Percentiles rank a stretch among this genome's conserved stretches.
phyloP scores from a whole-genome alignment of 2,113 vertebrate species.

The Sorex araneus region DNA sequence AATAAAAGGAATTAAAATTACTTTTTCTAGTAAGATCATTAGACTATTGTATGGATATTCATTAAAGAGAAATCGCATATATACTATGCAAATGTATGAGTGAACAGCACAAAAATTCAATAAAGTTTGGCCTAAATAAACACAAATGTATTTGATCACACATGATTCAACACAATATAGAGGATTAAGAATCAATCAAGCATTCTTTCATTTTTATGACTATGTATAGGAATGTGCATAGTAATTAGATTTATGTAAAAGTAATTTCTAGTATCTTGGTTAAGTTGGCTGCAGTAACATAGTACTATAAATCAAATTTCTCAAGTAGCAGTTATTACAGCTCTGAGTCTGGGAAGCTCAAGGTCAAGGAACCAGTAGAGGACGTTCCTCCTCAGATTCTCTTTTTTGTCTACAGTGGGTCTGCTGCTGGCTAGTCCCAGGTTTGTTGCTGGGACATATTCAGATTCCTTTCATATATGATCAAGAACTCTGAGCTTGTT shows the following conservation, averaged over 20 bases:
- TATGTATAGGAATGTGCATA: not conserved
- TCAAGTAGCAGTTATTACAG: not conserved
- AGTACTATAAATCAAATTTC: not conserved
- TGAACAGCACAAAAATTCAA: not conserved
- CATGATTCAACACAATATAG: not conserved
- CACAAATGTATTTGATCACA: not conserved
- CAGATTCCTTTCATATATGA: not conserved
- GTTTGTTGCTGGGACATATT: no score
- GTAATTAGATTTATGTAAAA: not conserved
- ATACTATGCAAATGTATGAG: not conserved
- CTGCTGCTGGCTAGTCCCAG: no score
- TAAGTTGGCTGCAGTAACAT: not conserved
- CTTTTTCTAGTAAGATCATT: not conserved
- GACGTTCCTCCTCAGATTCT: not conserved
- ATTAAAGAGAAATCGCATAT: not conserved
- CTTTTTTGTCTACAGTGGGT: not conserved
- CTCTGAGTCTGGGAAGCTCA: not conserved
- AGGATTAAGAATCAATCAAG: not conserved
- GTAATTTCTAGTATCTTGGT: not conserved
- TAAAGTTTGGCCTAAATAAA: not conserved
- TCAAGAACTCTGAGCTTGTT: no score
- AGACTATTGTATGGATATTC: not conserved
- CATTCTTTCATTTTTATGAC: not conserved
- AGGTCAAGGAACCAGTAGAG: not conserved
- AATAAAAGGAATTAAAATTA: not conserved